Conservation (phyloP, 2,888 invertebrate species). For the Rhopalosiphum nymphaeae region DNA sequence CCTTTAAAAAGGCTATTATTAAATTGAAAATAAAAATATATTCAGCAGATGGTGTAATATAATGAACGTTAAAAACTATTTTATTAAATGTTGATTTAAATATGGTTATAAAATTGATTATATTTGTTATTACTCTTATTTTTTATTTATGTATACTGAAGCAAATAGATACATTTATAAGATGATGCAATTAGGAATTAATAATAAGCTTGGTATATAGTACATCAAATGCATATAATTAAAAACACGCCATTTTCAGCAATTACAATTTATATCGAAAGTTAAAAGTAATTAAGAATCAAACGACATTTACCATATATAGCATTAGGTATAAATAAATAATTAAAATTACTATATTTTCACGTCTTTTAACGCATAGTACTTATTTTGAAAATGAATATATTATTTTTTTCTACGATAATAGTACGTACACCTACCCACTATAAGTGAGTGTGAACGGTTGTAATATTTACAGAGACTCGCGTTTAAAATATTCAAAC, state of each 20-base stretch:
- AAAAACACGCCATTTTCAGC: neutral
- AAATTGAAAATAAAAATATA: neutral
- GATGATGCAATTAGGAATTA: neutral
- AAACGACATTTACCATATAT: neutral
- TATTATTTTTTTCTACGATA: conserved; percentile 11
- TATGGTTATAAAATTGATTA: neutral
- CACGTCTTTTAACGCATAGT: neutral
- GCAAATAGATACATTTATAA: neutral
- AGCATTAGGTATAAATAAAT: neutral
- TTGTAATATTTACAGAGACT: neutral
- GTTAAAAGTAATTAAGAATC: neutral
- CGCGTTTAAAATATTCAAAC: conserved; percentile 3
- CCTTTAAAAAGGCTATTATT: neutral
- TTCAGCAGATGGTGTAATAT: neutral
- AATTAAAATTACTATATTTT: neutral
- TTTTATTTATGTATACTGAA: neutral
- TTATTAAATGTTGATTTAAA: neutral
- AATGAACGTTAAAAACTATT: neutral
- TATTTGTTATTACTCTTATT: neutral
- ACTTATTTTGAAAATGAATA: neutral
- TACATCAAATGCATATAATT: neutral
- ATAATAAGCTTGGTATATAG: neutral
- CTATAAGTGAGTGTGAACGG: too few relatives aligned
- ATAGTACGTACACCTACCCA: neutral
- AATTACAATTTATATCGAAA: neutral